Conservation (phyloP, 2,113 vertebrate genomes). For the Geococcyx californianus region DNA sequence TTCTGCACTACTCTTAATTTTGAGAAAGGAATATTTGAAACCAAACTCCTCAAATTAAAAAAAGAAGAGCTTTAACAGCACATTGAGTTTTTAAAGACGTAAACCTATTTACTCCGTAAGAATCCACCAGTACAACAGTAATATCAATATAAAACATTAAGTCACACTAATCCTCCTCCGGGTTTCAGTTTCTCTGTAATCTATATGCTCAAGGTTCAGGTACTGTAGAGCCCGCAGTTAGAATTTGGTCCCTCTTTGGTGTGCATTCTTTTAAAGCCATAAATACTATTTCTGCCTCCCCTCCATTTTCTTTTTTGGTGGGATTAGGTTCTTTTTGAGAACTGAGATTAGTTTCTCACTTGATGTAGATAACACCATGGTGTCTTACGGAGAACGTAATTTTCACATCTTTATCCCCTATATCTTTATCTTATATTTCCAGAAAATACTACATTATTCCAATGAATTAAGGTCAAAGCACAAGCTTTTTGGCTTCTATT, state of each 20-base stretch:
- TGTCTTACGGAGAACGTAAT: background rate
- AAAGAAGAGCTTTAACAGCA: background rate
- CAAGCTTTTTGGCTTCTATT: background rate
- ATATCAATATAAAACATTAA: background rate
- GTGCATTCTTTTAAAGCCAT: background rate
- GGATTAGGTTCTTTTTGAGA: background rate
- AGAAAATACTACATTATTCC: background rate
- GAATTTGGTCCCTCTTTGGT: background rate
- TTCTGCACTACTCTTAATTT: background rate
- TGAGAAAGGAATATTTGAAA: background rate
- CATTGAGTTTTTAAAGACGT: background rate
- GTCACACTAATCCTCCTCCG: background rate
- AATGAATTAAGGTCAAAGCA: background rate
- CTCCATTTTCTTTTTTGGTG: background rate
- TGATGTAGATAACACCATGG: background rate
- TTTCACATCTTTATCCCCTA: background rate
- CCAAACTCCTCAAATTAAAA: background rate
- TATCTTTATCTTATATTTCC: background rate
- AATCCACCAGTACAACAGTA: background rate
- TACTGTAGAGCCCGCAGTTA: background rate
- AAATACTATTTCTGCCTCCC: rapidly evolving
- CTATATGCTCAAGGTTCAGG: background rate
- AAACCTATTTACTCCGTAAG: background rate
- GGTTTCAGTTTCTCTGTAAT: background rate
- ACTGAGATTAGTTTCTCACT: background rate